Evolutionary conservation across 2,888 invertebrate genomes (phyloP).

Genomic region (Seira sanloemensis): DNA sequence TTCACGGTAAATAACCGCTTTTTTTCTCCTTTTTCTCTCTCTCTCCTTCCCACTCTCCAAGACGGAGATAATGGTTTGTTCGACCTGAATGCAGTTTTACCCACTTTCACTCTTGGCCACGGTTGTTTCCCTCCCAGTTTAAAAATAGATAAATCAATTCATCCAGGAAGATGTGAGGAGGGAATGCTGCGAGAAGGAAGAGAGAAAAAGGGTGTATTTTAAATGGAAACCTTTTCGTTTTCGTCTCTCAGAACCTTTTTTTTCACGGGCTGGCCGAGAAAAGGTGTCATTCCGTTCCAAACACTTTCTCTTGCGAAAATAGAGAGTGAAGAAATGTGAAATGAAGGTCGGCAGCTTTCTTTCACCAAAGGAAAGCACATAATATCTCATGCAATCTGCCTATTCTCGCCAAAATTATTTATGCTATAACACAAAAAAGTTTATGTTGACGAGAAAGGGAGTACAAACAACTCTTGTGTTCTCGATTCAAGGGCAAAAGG

Average conservation of each 20-base stretch:
- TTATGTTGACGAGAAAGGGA: too few species aligned
- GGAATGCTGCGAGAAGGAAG: background rate
- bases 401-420: background rate
- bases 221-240: slow-evolving; percentile 3
- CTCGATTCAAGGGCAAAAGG: too few species aligned
- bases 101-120: background rate
- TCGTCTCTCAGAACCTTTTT: background rate
- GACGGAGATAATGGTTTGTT: too few species aligned
- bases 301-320: too few species aligned
- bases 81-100: background rate
- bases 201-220: background rate
- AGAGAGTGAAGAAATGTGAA: too few species aligned
- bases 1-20: background rate
- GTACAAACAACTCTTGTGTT: too few species aligned
- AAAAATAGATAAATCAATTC: slow-evolving; percentile 59
- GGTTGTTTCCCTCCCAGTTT: slow-evolving; percentile 23
- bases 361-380: too few species aligned
- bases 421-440: too few species aligned
- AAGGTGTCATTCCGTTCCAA: background rate
- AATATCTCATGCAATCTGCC: background rate
- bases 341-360: background rate
- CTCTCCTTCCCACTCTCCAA: too few species aligned
- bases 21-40: background rate
- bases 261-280: background rate
- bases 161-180: background rate